Conservation (phyloP, 2,888 invertebrate genomes). For the Pachliopta kotzebuea region DNA sequence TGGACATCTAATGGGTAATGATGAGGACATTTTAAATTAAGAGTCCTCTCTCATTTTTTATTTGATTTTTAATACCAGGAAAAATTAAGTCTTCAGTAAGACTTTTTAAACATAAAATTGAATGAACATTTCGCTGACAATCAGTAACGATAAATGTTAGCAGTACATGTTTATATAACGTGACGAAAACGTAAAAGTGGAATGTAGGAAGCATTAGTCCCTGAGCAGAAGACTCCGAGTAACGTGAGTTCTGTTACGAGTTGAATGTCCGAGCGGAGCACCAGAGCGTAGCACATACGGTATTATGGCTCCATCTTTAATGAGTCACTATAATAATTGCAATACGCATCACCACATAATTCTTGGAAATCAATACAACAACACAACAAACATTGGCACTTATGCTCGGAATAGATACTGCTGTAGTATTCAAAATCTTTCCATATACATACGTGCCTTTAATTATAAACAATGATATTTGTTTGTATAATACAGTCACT, state of each 20-base stretch:
- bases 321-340: constrained; percentile 33
- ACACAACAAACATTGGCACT: constrained; percentile 2
- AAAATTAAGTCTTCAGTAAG: too few relatives aligned
- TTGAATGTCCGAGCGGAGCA: constrained; percentile 68
- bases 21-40: too few relatives aligned
- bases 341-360: constrained; percentile 34
- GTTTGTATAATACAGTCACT: constrained; percentile 37
- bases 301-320: constrained; percentile 51
- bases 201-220: constrained; percentile 68
- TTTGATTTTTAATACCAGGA: too few relatives aligned
- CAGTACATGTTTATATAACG: neutral
- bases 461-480: constrained; percentile 34
- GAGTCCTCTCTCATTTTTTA: too few relatives aligned
- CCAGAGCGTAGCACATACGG: constrained; percentile 62
- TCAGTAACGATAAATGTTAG: too few relatives aligned
- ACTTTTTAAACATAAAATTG: too few relatives aligned
- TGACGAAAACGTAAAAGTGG: constrained; percentile 37
- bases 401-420: constrained; percentile 4
- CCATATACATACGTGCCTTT: constrained; percentile 30
- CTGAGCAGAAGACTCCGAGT: constrained; percentile 54
- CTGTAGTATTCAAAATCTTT: neutral
- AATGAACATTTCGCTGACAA: too few relatives aligned
- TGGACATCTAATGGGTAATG: too few relatives aligned
- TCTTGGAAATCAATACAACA: neutral
- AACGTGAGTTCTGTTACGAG: constrained; percentile 63